These are phyloP conservation scores for Ctenicera cuprea DNA, from an alignment of 2,888 invertebrate genomes.

Conservation along the genomic window DNA sequence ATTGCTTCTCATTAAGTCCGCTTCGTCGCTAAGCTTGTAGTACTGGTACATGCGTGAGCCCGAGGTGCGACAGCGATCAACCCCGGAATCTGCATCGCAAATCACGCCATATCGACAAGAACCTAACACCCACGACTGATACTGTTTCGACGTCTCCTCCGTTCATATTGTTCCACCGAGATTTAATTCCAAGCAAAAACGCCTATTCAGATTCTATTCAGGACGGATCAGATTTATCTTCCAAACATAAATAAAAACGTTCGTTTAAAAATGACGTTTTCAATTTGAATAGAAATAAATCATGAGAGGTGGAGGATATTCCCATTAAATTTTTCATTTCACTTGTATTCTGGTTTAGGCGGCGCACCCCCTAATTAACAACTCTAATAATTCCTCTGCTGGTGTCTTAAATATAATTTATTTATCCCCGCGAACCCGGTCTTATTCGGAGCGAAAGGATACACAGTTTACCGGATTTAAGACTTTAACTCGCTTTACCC, in stretches of 20 bases:
- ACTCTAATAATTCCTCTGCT: conserved; percentile 55
- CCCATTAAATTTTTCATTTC: conserved; percentile 46
- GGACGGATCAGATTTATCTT: conserved; percentile 56
- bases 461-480: conserved; percentile 63
- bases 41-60: conserved; percentile 46
- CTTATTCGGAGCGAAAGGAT: conserved; percentile 59
- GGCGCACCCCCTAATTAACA: conserved; percentile 44
- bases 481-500: conserved; percentile 62
- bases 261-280: conserved; percentile 61
- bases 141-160: conserved; percentile 39
- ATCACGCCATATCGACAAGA: conserved; percentile 46
- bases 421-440: conserved; percentile 60
- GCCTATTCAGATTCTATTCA: conserved; percentile 44
- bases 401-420: conserved; percentile 61
- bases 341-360: conserved; percentile 33
- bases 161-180: conserved; percentile 40
- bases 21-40: conserved; percentile 58
- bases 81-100: conserved; percentile 50
- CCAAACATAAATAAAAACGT: conserved; percentile 59
- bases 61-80: conserved; percentile 50
- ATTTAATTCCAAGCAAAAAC: conserved; percentile 44
- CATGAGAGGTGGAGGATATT: conserved; percentile 45
- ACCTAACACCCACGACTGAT: conserved; percentile 34
- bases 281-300: conserved; percentile 60
- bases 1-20: conserved; percentile 69